Base-by-base conservation (phyloP, 2,113 vertebrate genomes). In the Furnarius figulus region DNA sequence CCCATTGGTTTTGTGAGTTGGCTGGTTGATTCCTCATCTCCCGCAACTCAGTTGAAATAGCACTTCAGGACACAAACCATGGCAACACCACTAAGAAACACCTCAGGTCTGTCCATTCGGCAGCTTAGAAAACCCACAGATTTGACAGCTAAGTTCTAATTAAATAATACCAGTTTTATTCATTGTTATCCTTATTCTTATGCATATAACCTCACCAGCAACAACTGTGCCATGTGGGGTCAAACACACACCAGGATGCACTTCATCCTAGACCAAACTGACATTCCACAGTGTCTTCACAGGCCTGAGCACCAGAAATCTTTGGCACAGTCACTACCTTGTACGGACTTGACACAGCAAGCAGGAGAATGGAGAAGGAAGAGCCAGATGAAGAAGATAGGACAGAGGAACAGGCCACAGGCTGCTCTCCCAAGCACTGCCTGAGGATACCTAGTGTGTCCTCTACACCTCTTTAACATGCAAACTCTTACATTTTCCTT, bases 251-350 rank as follows among this genome's bases (percentile, higher is more conserved):
- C 4, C 0, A 3, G 47, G 31, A 75, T 4, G 10, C 44, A 52
- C 44, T 61, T 87, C 70, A 55, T 19, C 37, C 22, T 72, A 17
- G 46, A 50, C 35, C 81, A 52, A 20, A 85, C 0, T 18, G 65
- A 52, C 33, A 4, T 0, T 0, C 17, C 6, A 3, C 23, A 24
- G 16, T 21, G 22, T 37, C 68, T 81, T 19, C 39, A 25, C 22
- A 16, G 52, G 12, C 23, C 9, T 25, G 40, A 65, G 66, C 66
- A 68, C 35, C 77, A 55, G 52, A 28, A 68, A 52, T 6, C 47
- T 56, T 27, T 40, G 56, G 31, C 31, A 25, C 0, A 1, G 50
- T 7, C 75, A 47, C 44, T 52, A 18, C 58, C 50, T 31, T 0
- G 1, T 19, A 58, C 8, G 42, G 58, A 49, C 0, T 2, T 16